Conservation (phyloP, 2,113 vertebrate species). For the Edolisoma coerulescens region DNA sequence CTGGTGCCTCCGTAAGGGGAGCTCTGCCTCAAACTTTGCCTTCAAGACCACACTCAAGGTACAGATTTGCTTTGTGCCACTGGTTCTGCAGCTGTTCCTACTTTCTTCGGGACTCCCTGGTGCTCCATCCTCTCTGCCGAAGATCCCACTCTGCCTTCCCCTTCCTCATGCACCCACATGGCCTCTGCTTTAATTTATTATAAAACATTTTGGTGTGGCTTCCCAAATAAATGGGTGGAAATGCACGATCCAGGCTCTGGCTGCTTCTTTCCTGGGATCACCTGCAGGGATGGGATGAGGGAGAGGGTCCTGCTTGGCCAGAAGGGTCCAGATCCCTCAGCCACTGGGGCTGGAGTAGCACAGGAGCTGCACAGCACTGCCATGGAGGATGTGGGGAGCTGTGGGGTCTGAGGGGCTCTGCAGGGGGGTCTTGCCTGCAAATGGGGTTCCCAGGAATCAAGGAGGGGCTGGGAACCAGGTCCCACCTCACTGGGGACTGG, state of each 20-base stretch:
- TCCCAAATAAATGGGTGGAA: constrained; percentile 47
- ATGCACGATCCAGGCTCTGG: not conserved
- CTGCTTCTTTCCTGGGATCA: not conserved
- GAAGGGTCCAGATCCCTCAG: not conserved
- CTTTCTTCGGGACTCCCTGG: not conserved
- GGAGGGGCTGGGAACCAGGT: not conserved
- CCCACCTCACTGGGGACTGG: not conserved
- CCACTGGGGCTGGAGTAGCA: not conserved
- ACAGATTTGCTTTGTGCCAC: not conserved
- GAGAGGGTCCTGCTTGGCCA: not conserved
- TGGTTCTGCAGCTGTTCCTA: not conserved
- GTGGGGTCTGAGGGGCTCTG: not conserved
- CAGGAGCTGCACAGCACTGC: not conserved
- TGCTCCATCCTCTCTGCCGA: not conserved
- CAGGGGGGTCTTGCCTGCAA: not conserved
- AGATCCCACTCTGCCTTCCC: not conserved
- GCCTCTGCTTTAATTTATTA: constrained; percentile 47
- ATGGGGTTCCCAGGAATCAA: not conserved
- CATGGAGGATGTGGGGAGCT: not conserved
- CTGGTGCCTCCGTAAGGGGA: not conserved
- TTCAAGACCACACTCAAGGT: not conserved
- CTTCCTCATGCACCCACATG: not conserved
- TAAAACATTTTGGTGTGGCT: not conserved
- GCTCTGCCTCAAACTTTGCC: not conserved
- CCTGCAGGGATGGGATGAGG: not conserved